Evolutionary conservation across 2,888 invertebrate species (phyloP), one percentile per base, ranked within the genome.

Genomic region (Laspeyria flexula): DNA sequence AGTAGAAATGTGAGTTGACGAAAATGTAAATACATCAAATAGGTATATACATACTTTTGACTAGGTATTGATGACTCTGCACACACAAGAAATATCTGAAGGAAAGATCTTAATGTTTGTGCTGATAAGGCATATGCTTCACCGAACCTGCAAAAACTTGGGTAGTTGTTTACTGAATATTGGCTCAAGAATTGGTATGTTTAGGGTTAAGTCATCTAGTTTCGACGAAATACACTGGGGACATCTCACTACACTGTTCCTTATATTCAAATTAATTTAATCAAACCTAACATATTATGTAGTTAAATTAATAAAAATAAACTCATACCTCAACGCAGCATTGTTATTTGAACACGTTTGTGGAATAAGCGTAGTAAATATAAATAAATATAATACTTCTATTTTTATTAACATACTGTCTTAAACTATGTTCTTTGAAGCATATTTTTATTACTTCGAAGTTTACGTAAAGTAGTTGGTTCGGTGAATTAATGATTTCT

Each of bases 21-120:
- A n/a, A n/a, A n/a, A n/a, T n/a, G n/a, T n/a, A n/a, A n/a, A n/a
- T n/a, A n/a, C n/a, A n/a, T n/a, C n/a, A n/a, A n/a, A 25, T 25
- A 25, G 1, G 6, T 21, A 3, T 3, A 4, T 16, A 49, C 49
- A 13, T 1, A 49, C 49, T 25, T 33, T 39, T 49, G 49, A 15
- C 43, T 43, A 7, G 49, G 49, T 25, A 49, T 49, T 27, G 38
- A 2, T 7, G 29, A 39, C 0, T 0, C 0, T 33, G 30, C 7
- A 18, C 49, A 49, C 10, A 13, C 3, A 0, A 1, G 0, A 39
- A 33, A 49, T 39, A 49, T 42, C 0, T 0, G 3, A 3, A 15
- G 0, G 34, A 39, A 43, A 2, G 18, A n/a, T 12, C 9, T 1
- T 0, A 39, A 15, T 27, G 39, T 43, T 0, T 16, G 6, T 6